These are phyloP conservation scores for Tetrao urogallus DNA, from an alignment of 2,113 vertebrate genomes.

Conservation along the genomic window DNA sequence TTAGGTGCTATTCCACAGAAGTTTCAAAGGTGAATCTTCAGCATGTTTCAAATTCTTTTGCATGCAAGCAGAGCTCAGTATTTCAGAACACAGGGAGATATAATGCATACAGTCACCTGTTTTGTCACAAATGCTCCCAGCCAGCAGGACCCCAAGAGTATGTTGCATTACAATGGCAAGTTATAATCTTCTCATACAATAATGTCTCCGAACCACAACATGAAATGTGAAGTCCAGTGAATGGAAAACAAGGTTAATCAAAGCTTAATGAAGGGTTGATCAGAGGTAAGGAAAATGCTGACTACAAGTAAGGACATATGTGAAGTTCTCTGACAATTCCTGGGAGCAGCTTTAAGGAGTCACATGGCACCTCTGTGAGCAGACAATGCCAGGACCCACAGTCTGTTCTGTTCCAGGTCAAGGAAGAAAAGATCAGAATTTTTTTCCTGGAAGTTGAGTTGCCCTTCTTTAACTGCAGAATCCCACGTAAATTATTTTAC, in stretches of 20 bases:
- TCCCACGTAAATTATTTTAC: not conserved
- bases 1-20: not conserved
- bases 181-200: not conserved
- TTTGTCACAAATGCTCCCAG: not conserved
- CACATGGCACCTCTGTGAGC: accelerated
- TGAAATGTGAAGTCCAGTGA: not conserved
- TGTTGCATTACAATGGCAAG: not conserved
- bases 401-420: not conserved
- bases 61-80: not conserved
- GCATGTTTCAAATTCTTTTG: not conserved
- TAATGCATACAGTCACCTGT: not conserved
- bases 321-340: not conserved
- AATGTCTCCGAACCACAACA: not conserved
- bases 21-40: not conserved
- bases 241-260: not conserved
- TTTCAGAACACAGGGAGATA: not conserved
- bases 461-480: not conserved
- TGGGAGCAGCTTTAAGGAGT: not conserved
- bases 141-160: not conserved
- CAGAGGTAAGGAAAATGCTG: not conserved
- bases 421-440: not conserved
- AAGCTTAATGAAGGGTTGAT: not conserved
- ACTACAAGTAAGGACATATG: not conserved
- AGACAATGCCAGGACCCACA: not conserved
- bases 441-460: not conserved